phyloP scores from a whole-genome alignment of 2,888 invertebrate genomes.

The Allacma fusca region DNA sequence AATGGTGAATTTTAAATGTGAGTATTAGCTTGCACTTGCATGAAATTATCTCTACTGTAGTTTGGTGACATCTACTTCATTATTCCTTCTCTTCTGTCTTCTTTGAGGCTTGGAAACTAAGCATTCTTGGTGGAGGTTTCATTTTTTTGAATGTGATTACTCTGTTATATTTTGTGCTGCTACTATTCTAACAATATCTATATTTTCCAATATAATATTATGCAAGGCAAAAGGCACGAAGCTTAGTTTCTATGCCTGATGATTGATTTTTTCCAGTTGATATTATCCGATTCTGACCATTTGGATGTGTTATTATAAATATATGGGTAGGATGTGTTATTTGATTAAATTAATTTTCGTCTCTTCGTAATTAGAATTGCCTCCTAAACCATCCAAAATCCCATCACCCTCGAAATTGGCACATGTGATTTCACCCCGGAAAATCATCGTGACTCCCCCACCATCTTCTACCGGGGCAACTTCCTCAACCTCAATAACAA shows the following conservation, averaged over 20 bases:
- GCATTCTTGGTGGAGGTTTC: neutral
- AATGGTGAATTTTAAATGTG: constrained; percentile 20
- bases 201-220: neutral
- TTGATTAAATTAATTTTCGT: neutral
- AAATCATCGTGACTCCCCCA: constrained; percentile 50
- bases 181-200: too few species aligned
- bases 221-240: neutral
- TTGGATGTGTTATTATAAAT: too few species aligned
- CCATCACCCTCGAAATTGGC: constrained; percentile 61
- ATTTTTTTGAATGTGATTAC: too few species aligned
- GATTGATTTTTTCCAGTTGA: too few species aligned
- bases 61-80: too few species aligned
- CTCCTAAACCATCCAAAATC: constrained; percentile 62
- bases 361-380: constrained; percentile 51
- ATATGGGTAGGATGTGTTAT: too few species aligned
- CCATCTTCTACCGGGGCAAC: constrained; percentile 33
- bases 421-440: constrained; percentile 48
- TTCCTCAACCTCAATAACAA: constrained; percentile 35
- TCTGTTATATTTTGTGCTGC: too few species aligned
- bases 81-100: neutral
- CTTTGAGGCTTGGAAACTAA: neutral
- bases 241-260: neutral
- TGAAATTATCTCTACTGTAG: neutral
- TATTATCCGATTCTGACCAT: too few species aligned
- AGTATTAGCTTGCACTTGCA: constrained; percentile 31